Base-by-base conservation (phyloP, 2,888 invertebrate species). In the Drosophila tanythrix region DNA sequence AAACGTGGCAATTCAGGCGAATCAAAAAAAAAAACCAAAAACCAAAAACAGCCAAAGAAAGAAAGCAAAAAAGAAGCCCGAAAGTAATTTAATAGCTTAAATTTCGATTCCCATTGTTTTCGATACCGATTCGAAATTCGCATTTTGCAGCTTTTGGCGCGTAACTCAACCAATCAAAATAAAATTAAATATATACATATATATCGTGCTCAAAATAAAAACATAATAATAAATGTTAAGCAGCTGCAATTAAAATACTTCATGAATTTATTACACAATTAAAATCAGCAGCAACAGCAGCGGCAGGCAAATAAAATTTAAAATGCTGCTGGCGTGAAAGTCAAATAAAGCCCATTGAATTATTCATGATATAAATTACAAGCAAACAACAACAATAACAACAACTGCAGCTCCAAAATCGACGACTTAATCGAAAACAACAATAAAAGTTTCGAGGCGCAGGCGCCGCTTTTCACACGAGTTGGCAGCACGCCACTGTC, bases 191-290 rank as follows among this genome's bases (percentile, higher is more conserved):
- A 25, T 21, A 33, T 11, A 18, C 6, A 55, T 11, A 18, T 36
- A n/a, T 65, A 62, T 62, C 57, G 61, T 71, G 57, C 74, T 40
- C 43, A 46, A 74, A 61, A 58, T 43, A 33, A 57, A 61, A 58
- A 59, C 53, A 70, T 66, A 46, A 46, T 62, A 66, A 86, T 79
- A 69, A 79, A 77, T 83, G 68, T 72, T 74, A 67, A 81, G 79
- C 84, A 70, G 82, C 66, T 76, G 89, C 84, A 84, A 89, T 89
- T 89, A 82, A 69, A 76, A 88, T 82, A 79, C 62, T 88, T 81
- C 81, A 86, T 86, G 76, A 90, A 83, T 90, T 90, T 86, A 85
- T 85, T 85, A 80, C 88, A 80, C 89, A 88, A 89, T 89, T 88
- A 88, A 72, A 60, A 55, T 55, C 69, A 74, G 48, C 66, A 65